Evolutionary conservation across 2,888 invertebrate species (phyloP), one percentile per base, ranked within the genome.

Genomic region (Drosophila formosana): DNA sequence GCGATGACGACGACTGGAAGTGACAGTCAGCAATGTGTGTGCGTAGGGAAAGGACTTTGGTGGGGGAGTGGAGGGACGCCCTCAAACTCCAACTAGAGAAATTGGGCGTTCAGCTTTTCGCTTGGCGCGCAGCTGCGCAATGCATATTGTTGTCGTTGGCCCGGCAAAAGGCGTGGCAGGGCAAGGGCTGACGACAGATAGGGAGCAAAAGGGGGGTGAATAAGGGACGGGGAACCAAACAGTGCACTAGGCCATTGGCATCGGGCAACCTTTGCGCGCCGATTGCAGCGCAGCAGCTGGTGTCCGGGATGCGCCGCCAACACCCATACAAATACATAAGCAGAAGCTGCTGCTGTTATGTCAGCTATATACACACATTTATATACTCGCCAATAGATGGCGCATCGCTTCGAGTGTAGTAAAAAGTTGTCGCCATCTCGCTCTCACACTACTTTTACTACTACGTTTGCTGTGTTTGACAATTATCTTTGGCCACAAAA

Each of bases 241-340:
- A 86, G 88, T 86, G 87, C 87, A 83, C 88, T 83, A 88, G 83
- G 83, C 83, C 83, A 83, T 83, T 83, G 88, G 83, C 83, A 83
- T 88, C 81, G 74, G 50, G 61, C 87, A 81, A 81, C 84, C 87
- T 80, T 80, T 78, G 82, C 57, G 78, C 78, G 70, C 66, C 67
- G 66, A 81, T 75, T 83, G 81, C 83, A 83, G 81, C 70, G 41
- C 62, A 78, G 75, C 72, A 70, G 77, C 78, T 80, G 77, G 78
- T 63, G 78, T 63, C 72, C 68, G 60, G 71, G 82, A 69, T 71
- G 70, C 72, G 73, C 61, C 72, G 73, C 61, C 70, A 78, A 69
- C 65, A 74, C 69, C 75, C 61, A 53, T 45, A 52, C 23, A 13
- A 18, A 39, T 41, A 62, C 23, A 51, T 55, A 72, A 55, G 8